Conservation (phyloP, 2,113 vertebrate genomes). For the Phasianus colchicus region DNA sequence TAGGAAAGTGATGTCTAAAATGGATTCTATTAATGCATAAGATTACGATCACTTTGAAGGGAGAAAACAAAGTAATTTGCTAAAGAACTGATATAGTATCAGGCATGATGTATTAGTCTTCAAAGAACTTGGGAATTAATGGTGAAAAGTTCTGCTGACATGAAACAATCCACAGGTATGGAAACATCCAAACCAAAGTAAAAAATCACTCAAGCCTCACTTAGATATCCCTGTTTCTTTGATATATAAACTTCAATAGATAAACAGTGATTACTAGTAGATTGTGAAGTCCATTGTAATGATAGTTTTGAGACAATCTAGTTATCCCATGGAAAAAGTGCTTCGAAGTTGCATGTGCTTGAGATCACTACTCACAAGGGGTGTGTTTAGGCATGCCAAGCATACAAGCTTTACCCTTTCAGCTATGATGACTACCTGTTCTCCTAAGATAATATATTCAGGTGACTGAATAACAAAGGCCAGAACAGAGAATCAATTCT, state of each 20-base stretch:
- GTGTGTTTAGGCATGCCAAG: neutral
- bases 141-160: neutral
- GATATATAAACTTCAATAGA: neutral
- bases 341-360: neutral
- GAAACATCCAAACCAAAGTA: neutral
- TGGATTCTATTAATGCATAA: neutral
- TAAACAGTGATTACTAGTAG: neutral
- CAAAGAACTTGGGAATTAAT: neutral
- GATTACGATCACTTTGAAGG: neutral
- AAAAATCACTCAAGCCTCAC: neutral
- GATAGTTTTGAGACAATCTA: neutral
- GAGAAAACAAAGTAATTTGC: neutral
- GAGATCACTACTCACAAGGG: neutral
- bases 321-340: neutral
- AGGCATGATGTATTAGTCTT: neutral
- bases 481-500: slow-evolving; percentile 52
- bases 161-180: neutral
- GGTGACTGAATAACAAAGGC: slow-evolving; percentile 48
- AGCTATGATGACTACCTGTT: neutral
- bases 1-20: neutral
- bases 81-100: neutral
- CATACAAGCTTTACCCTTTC: neutral
- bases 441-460: slow-evolving; percentile 44
- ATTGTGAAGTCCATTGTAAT: neutral
- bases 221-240: neutral